Evolutionary conservation across 2,113 vertebrate species (phyloP).

Genomic region (Nesoenas mayeri): DNA sequence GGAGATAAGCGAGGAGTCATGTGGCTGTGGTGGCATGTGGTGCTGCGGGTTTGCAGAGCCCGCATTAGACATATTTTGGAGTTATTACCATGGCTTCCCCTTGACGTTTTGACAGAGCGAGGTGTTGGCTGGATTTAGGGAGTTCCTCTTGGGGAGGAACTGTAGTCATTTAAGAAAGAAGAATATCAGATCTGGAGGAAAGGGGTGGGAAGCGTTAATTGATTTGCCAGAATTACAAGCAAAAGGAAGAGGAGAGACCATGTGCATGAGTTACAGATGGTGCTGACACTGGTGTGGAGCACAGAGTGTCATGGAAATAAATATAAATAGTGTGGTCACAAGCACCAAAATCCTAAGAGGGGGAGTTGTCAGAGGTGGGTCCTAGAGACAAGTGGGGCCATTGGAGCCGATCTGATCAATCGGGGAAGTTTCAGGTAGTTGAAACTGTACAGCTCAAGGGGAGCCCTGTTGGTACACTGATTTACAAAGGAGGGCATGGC

Average conservation of each 20-base stretch:
- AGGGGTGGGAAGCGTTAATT: not conserved
- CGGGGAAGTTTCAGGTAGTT: not conserved
- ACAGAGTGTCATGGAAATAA: fast-evolving
- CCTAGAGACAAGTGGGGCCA: not conserved
- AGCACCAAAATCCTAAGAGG: fast-evolving
- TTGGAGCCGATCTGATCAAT: fast-evolving
- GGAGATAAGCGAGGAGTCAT: not conserved
- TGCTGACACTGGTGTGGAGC: not conserved
- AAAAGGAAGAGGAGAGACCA: not conserved
- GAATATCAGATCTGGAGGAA: not conserved
- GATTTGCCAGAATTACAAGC: not conserved
- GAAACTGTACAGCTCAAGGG: not conserved
- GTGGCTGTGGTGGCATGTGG: not conserved
- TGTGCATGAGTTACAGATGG: fast-evolving
- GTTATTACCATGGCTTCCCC: not conserved
- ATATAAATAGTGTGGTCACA: not conserved
- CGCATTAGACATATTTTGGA: fast-evolving
- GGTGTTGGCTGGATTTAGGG: not conserved
- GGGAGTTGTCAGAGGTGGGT: not conserved
- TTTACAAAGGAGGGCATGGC: not conserved
- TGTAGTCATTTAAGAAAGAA: fast-evolving
- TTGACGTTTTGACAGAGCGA: not conserved
- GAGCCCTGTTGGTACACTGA: not conserved
- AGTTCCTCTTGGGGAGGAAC: not conserved
- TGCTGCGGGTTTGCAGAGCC: not conserved